These are phyloP conservation scores for Microctonus brassicae DNA, from an alignment of 2,888 invertebrate genomes.

Conservation along the genomic window DNA sequence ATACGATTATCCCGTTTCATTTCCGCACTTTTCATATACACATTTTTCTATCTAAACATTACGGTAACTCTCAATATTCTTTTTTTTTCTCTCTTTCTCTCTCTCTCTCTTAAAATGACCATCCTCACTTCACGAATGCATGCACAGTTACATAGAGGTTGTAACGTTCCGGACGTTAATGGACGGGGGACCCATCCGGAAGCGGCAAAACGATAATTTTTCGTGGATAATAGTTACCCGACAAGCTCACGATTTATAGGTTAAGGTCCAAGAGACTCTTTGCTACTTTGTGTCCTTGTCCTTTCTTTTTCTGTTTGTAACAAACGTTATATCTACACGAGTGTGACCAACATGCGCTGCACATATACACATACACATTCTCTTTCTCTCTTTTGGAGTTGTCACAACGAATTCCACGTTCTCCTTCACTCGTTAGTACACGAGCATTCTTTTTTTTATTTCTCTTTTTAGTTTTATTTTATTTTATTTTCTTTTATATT, in stretches of 20 bases:
- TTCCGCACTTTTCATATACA: too few relatives aligned
- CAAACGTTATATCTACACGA: slow-evolving; percentile 12
- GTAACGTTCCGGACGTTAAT: slow-evolving; percentile 42
- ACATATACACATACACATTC: neutral
- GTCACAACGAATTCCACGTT: slow-evolving; percentile 38
- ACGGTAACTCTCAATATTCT: neutral
- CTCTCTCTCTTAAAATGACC: too few relatives aligned
- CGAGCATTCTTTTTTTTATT: slow-evolving; percentile 23
- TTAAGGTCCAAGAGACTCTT: slow-evolving; percentile 36
- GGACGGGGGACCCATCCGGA: slow-evolving; percentile 42
- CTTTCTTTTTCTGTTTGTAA: neutral
- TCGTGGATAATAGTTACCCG: slow-evolving; percentile 50
- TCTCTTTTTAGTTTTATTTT: neutral
- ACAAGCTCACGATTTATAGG: slow-evolving; percentile 51
- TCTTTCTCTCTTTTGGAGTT: slow-evolving; percentile 10
- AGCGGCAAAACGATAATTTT: slow-evolving; percentile 54
- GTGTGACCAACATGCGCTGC: slow-evolving; percentile 22
- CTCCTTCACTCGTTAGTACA: slow-evolving; percentile 30
- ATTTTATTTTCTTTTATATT: neutral
- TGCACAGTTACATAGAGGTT: neutral
- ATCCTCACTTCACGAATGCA: neutral
- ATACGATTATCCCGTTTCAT: too few relatives aligned
- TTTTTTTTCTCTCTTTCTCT: neutral
- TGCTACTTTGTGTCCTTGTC: slow-evolving; percentile 8
- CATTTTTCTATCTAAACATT: too few relatives aligned